These are phyloP conservation scores for Leistus spinibarbis DNA, from an alignment of 2,888 invertebrate species.

Conservation along the genomic window DNA sequence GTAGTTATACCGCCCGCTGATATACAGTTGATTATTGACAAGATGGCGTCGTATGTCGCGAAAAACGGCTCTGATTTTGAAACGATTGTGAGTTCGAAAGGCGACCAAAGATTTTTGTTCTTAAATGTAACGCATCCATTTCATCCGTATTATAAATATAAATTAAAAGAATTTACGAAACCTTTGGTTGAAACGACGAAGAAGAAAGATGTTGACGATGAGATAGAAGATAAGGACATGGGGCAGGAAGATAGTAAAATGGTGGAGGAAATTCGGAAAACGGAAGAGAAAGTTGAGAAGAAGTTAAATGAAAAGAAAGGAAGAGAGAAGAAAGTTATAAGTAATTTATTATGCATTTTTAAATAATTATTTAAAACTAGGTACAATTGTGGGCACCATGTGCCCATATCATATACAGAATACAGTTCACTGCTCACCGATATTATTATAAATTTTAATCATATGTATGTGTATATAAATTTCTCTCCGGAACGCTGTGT, in stretches of 20 bases:
- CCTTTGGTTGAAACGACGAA: conserved; percentile 40
- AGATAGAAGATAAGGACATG: conserved; percentile 39
- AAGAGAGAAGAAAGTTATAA: conserved; percentile 53
- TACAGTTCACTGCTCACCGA: too few species aligned
- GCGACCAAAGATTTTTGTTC: conserved; percentile 88
- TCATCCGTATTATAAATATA: conserved; percentile 81
- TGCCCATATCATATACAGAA: too few species aligned
- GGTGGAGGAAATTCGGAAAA: conserved; percentile 53
- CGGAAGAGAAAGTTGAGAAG: conserved; percentile 54
- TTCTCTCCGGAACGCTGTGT: too few species aligned
- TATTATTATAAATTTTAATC: too few species aligned
- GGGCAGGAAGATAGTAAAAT: conserved; percentile 52
- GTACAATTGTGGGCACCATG: too few species aligned
- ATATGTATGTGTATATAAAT: too few species aligned
- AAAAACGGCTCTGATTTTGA: conserved; percentile 96
- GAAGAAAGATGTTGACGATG: conserved; percentile 48
- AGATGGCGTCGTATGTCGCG: conserved; percentile 95
- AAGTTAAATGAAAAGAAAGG: conserved; percentile 44
- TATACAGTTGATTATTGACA: conserved; percentile 86
- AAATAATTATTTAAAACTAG: too few species aligned
- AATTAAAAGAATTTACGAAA: conserved; percentile 57
- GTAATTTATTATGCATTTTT: conserved; percentile 45
- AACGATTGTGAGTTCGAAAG: conserved; percentile 79
- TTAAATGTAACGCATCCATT: conserved; percentile 77
- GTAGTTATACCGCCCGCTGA: conserved; percentile 78